phyloP scores from a whole-genome alignment of 2,888 invertebrate genomes.

The Drosophila algonquin region DNA sequence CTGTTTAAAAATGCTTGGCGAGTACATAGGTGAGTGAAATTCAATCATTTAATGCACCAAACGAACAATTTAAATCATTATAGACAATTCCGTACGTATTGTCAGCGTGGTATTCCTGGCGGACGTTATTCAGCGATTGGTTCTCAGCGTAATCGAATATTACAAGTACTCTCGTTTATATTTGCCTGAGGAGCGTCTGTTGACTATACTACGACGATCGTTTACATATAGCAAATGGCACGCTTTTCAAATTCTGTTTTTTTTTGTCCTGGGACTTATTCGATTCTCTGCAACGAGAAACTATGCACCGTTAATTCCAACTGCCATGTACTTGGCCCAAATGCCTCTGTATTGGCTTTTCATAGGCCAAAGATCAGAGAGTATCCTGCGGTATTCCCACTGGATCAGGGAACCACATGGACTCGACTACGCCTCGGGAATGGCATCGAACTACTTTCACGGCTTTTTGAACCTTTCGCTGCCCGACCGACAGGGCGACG shows the following conservation, averaged over 20 bases:
- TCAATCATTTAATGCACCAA: neutral
- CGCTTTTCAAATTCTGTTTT: conserved; percentile 10
- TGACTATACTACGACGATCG: conserved; percentile 51
- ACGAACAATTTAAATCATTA: conserved; percentile 2
- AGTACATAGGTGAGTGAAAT: conserved; percentile 45
- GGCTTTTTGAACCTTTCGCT: conserved; percentile 79
- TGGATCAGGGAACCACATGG: conserved; percentile 74
- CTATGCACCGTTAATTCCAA: conserved; percentile 40
- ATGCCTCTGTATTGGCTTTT: conserved; percentile 73
- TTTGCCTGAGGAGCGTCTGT: conserved; percentile 50
- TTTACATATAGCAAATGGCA: conserved; percentile 44
- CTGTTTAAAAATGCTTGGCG: conserved; percentile 43
- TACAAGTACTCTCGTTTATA: conserved; percentile 54
- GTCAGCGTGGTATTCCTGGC: conserved; percentile 44
- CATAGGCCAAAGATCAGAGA: conserved; percentile 19
- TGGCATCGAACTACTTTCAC: conserved; percentile 82
- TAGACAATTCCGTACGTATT: conserved; percentile 57
- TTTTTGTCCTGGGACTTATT: conserved; percentile 38
- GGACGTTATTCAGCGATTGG: conserved; percentile 59
- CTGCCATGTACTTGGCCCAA: conserved; percentile 5
- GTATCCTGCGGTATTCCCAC: conserved; percentile 64
- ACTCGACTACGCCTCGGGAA: conserved; percentile 80
- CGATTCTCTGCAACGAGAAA: conserved; percentile 36
- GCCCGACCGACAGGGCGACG: conserved; percentile 59
- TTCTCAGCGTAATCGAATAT: conserved; percentile 51